Base-by-base conservation (phyloP, 2,888 invertebrate species). In the Platerodrilus igneus region DNA sequence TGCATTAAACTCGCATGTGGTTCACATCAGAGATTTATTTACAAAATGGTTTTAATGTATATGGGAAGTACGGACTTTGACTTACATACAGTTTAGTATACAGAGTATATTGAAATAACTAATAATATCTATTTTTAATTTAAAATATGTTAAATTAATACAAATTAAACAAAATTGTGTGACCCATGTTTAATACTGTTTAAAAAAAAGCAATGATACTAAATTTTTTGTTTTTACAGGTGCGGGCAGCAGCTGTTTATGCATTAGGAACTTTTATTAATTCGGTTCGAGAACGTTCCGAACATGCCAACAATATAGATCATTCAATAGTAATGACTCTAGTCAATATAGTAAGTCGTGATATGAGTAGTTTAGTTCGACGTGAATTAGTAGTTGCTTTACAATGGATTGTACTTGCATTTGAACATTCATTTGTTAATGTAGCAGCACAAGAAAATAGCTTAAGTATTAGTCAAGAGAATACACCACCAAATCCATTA, bases 241-340 rank as follows among this genome's bases (percentile, higher is more conserved):
- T 89, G 28, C 77, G 97, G 41, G 93, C 95, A 7, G 89, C 95
- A 1, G 86, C 90, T 27, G 93, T 95, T 3, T 95, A 85, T 71
- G 96, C 97, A 8, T 73, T 99, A 45, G 97, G 96, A 47, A 88
- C 94, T 13, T 94, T 93, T 69, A 82, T 95, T 56, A 88, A 86
- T 64, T 86, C 86, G 19, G 84, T 85, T 23, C 77, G 77, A 15
- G 83, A 86, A 62, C 80, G 93, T 54, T 85, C 86, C 31, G 92
- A 94, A 62, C 95, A 96, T 69, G 92, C 93, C 25, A 91, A 89
- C 68, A 88, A 86, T 62, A 88, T 95, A 42, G 93, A 95, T 72
- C 91, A 94, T 61, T 84, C 86, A 56, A 86, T 97, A 50, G 93
- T 88, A 47, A 86, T 91, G 72, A 86, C 81, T 37, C 74, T 99